phyloP scores from a whole-genome alignment of 2,888 invertebrate genomes.

The Mesopsocus fuscifrons region DNA sequence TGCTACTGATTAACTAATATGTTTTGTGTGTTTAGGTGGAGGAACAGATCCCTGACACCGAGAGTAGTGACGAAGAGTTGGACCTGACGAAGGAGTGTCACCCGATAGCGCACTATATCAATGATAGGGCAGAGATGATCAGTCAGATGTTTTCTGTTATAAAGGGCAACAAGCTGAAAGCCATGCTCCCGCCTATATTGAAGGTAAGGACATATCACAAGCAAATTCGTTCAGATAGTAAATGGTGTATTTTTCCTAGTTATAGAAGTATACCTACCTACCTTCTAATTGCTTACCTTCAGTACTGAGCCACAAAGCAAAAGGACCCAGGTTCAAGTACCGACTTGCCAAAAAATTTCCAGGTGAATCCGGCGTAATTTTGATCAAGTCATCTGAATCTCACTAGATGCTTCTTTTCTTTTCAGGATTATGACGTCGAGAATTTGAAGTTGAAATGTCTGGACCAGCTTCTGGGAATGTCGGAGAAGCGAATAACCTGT shows the following conservation, averaged over 20 bases:
- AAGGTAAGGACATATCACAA: no score
- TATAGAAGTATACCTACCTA: no score
- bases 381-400: no score
- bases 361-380: no score
- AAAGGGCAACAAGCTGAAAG: constrained; percentile 13
- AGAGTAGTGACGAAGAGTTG: constrained; percentile 14
- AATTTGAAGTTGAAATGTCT: constrained; percentile 19
- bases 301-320: no score
- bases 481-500: constrained; percentile 14
- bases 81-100: constrained; percentile 15
- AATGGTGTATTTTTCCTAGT: no score
- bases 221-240: no score
- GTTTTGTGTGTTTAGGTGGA: constrained; percentile 20
- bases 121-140: constrained; percentile 18
- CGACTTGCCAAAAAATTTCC: no score
- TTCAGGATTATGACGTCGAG: constrained; percentile 15
- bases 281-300: no score
- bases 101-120: constrained; percentile 17
- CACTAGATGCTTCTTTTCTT: background rate
- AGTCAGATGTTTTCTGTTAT: constrained; percentile 18
- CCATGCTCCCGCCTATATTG: constrained; percentile 11
- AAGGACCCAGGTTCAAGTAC: no score
- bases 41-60: constrained; percentile 1
- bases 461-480: constrained; percentile 18
- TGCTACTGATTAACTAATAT: no score